phyloP scores from a whole-genome alignment of 2,113 vertebrate genomes.

The Guaruba guarouba region DNA sequence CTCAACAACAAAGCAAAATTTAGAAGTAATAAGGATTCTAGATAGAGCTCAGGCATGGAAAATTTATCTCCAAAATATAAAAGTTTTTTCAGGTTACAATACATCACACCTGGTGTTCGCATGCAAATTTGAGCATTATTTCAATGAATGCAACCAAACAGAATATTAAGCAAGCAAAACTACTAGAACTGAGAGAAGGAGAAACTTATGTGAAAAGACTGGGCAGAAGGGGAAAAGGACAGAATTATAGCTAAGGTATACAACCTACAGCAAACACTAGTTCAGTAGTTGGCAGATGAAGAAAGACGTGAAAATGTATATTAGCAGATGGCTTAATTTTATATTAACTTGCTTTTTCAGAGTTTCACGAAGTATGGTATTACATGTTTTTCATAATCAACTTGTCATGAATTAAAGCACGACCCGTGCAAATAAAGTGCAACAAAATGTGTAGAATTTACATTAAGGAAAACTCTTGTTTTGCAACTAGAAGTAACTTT shows the following conservation, averaged over 20 bases:
- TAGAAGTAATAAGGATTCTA: neutral
- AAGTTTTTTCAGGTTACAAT: neutral
- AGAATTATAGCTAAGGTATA: neutral
- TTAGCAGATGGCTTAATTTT: neutral
- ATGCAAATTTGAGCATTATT: neutral
- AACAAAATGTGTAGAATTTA: neutral
- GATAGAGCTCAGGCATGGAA: neutral
- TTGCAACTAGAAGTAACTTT: neutral
- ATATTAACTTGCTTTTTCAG: neutral
- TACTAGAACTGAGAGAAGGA: neutral
- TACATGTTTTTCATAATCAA: neutral
- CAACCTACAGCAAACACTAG: neutral
- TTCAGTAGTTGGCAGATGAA: neutral
- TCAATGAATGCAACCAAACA: neutral
- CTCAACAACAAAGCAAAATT: neutral
- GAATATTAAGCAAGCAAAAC: conserved; percentile 12
- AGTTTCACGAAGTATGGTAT: neutral
- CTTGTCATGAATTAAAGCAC: neutral
- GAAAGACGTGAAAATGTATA: neutral
- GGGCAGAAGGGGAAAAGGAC: neutral
- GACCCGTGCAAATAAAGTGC: neutral
- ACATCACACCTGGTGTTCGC: neutral
- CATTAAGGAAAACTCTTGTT: neutral
- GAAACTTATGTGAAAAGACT: neutral
- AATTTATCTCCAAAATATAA: neutral